Conservation (phyloP, 2,888 invertebrate genomes). For the Athrips mouffetella region DNA sequence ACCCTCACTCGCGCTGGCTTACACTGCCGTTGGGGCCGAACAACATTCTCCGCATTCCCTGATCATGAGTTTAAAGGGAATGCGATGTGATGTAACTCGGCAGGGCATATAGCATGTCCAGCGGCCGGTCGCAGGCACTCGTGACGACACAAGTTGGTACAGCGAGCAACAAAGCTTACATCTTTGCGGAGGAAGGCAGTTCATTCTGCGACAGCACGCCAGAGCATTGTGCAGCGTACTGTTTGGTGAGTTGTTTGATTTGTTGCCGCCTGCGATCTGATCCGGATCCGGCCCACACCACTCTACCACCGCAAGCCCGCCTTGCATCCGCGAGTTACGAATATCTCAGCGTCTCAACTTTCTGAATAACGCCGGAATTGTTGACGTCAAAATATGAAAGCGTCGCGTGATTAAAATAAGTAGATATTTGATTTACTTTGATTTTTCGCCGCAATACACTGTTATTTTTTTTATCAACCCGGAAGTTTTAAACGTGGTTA, state of each 20-base stretch:
- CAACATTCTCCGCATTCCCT: too few relatives aligned
- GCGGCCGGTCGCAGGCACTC: too few relatives aligned
- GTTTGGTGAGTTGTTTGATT: constrained; percentile 8
- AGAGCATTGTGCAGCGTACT: neutral
- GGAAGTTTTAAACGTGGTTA: too few relatives aligned
- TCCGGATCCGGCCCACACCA: neutral
- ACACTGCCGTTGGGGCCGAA: too few relatives aligned
- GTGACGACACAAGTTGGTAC: constrained; percentile 16
- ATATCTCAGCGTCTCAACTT: neutral
- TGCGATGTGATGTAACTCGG: too few relatives aligned
- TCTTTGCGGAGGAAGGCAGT: constrained; percentile 11
- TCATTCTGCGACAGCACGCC: constrained; percentile 18
- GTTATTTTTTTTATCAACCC: neutral
- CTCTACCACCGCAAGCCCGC: neutral
- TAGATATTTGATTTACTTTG: constrained; percentile 7
- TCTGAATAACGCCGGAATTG: constrained; percentile 3
- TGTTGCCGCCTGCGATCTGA: neutral
- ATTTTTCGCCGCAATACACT: neutral
- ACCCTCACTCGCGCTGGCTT: too few relatives aligned
- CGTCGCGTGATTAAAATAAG: neutral
- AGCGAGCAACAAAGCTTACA: constrained; percentile 19
- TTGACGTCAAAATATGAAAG: constrained; percentile 6
- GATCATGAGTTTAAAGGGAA: too few relatives aligned
- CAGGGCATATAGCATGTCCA: too few relatives aligned
- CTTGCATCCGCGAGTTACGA: neutral